phyloP scores from a whole-genome alignment of 2,797 vertebrate genomes.

The Rhadinocentrus ornatus region DNA sequence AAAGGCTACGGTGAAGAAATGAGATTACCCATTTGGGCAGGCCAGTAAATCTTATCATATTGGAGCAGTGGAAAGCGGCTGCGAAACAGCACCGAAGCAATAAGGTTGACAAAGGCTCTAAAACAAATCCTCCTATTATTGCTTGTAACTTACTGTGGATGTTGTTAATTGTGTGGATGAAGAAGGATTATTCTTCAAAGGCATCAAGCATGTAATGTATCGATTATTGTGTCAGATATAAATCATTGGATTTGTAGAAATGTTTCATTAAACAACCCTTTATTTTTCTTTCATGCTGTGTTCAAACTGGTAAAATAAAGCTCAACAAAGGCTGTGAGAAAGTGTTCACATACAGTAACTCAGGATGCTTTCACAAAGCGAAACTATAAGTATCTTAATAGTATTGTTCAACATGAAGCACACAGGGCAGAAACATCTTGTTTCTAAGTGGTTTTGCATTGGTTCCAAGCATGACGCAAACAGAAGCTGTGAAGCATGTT shows the following conservation, averaged over 20 bases:
- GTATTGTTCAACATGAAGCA: constrained; percentile 64
- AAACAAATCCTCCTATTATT: constrained; percentile 59
- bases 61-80: constrained; percentile 73
- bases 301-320: constrained; percentile 38
- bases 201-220: constrained; percentile 30
- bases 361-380: constrained; percentile 41
- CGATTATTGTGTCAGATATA: constrained; percentile 52
- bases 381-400: constrained; percentile 66
- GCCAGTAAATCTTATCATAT: constrained; percentile 83
- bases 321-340: constrained; percentile 29
- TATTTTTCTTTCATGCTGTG: constrained; percentile 27
- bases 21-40: constrained; percentile 82
- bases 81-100: constrained; percentile 67
- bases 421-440: constrained; percentile 41
- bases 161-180: constrained; percentile 34
- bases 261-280: constrained; percentile 42
- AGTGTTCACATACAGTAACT: constrained; percentile 19
- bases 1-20: constrained; percentile 83
- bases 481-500: constrained; percentile 38
- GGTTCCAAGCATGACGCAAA: constrained; percentile 53
- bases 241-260: constrained; percentile 50
- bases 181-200: constrained; percentile 32
- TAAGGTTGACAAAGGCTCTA: constrained; percentile 65
- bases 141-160: constrained; percentile 44
- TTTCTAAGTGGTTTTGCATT: constrained; percentile 51